Percentiles rank a stretch among this genome's conserved stretches.
Evolutionary conservation across 2,797 vertebrate species (phyloP).

Genomic region (Garrulus glandarius): DNA sequence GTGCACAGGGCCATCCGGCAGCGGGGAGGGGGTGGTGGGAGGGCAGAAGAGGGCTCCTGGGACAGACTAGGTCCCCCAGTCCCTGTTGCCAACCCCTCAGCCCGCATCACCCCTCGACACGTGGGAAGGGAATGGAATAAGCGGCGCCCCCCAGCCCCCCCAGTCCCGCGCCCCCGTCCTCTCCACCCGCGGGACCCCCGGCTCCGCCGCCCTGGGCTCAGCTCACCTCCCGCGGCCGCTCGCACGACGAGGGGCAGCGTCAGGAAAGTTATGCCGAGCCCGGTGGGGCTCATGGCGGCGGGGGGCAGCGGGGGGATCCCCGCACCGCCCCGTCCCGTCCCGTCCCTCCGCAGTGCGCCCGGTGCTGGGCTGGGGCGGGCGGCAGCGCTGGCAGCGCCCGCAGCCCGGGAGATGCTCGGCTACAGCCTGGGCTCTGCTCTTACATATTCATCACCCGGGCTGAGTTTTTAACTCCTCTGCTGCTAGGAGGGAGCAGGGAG

Average conservation of each 20-base stretch:
- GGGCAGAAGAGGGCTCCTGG: background rate
- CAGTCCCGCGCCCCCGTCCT: fast-evolving
- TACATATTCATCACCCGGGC: slow-evolving; percentile 69
- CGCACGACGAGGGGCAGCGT: slow-evolving; percentile 38
- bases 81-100: background rate
- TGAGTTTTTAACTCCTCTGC: slow-evolving; percentile 68
- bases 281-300: background rate
- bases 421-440: slow-evolving; percentile 55
- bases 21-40: background rate
- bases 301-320: background rate
- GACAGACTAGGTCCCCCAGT: background rate
- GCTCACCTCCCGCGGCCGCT: slow-evolving; percentile 63
- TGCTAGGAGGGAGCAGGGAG: slow-evolving; percentile 43
- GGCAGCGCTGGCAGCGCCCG: slow-evolving; percentile 28
- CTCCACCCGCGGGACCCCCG: background rate
- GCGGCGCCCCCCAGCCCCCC: background rate
- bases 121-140: background rate
- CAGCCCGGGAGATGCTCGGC: slow-evolving; percentile 32
- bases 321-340: background rate
- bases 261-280: slow-evolving; percentile 52
- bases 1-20: background rate
- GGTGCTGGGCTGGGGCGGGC: background rate
- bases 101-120: background rate
- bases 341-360: slow-evolving; percentile 32
- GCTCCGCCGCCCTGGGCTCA: background rate